A percentile compares a stretch with the other conserved stretches of the same genome.
These are phyloP conservation scores for Auanema freiburgensis DNA, from an alignment of 2,888 invertebrate genomes.

Conservation along the genomic window DNA sequence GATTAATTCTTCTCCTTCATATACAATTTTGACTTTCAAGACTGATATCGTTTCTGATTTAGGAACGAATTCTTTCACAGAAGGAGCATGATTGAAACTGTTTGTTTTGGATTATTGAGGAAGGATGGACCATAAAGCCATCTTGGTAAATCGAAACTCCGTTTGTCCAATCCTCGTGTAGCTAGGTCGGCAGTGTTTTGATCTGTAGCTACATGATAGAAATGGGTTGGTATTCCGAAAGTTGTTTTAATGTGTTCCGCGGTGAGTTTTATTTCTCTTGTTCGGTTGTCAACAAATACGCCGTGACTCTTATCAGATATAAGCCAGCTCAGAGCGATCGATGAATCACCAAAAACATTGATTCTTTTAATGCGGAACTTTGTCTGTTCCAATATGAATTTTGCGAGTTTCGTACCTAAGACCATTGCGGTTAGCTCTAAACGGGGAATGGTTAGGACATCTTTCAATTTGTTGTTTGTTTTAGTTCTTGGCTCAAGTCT, in stretches of 20 bases:
- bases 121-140: conserved; percentile 8
- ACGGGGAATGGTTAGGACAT: not conserved
- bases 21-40: no score
- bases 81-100: no score
- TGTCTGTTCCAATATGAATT: not conserved
- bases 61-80: no score
- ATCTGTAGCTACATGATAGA: conserved; percentile 4
- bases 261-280: not conserved
- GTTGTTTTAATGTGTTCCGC: not conserved
- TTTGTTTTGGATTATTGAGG: not conserved
- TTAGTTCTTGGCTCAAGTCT: not conserved
- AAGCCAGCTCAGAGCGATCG: not conserved
- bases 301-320: not conserved
- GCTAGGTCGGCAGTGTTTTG: conserved; percentile 10
- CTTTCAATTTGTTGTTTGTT: not conserved
- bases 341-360: not conserved
- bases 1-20: no score
- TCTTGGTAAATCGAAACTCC: not conserved
- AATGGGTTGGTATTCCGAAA: not conserved
- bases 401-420: not conserved
- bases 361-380: not conserved
- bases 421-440: conserved; percentile 4
- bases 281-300: conserved; percentile 6
- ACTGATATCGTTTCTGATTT: no score
- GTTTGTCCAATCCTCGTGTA: conserved; percentile 1